Percentiles rank a stretch among this genome's conserved stretches.
These are phyloP conservation scores for Buceros bicornis DNA, from an alignment of 2,797 vertebrate species.

Conservation along the genomic window DNA sequence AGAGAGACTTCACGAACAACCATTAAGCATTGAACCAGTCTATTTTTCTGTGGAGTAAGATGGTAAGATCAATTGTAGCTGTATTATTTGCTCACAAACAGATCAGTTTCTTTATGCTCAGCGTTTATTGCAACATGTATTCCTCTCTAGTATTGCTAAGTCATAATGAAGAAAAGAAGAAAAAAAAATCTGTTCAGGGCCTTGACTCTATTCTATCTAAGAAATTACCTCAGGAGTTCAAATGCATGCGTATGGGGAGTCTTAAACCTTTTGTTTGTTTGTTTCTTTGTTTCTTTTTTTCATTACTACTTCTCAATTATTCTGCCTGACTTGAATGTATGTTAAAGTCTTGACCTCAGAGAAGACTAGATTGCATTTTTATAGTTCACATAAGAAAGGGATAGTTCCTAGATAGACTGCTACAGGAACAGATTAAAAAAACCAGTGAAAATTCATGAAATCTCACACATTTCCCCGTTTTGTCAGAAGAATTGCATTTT, in stretches of 20 bases:
- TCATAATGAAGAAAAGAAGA: background rate
- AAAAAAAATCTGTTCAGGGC: background rate
- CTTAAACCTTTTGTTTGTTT: background rate
- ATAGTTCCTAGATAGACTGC: background rate
- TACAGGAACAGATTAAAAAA: background rate
- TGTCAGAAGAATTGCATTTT: background rate
- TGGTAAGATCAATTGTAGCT: background rate
- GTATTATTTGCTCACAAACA: background rate
- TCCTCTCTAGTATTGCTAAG: background rate
- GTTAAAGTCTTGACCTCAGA: background rate
- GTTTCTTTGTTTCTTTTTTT: background rate
- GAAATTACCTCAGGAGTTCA: background rate
- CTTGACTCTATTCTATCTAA: rapidly evolving
- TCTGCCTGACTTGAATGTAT: background rate
- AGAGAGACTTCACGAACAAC: background rate
- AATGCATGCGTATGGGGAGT: background rate
- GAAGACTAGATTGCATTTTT: background rate
- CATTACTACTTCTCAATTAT: background rate
- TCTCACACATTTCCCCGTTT: background rate
- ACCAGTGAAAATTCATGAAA: background rate
- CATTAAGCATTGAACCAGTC: background rate
- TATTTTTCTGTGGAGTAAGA: background rate
- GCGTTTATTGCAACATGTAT: background rate
- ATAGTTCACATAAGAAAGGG: background rate
- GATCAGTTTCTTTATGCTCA: background rate